phyloP scores from a whole-genome alignment of 1,140 invertebrate species.

The Augochlora pura region DNA sequence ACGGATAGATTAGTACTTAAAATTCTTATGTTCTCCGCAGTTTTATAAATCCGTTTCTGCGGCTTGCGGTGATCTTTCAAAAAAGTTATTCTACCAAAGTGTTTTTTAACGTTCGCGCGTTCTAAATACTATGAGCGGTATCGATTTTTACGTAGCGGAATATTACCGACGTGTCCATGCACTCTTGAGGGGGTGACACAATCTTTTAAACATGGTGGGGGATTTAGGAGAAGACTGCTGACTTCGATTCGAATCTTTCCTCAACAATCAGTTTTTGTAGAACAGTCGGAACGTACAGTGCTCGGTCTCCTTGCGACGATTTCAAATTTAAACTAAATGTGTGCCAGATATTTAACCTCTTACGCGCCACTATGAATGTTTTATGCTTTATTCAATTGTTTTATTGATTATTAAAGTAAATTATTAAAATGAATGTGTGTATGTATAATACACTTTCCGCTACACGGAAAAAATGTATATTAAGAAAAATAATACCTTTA shows the following conservation, averaged over 20 bases:
- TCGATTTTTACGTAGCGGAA: neutral
- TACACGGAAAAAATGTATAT: too few relatives aligned
- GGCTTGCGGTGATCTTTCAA: too few relatives aligned
- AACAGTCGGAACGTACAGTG: neutral
- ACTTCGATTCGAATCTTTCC: neutral
- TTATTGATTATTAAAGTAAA: too few relatives aligned
- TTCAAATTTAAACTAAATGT: neutral
- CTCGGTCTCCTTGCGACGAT: too few relatives aligned
- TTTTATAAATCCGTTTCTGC: too few relatives aligned
- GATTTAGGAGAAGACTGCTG: neutral
- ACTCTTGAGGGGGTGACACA: neutral
- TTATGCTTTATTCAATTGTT: too few relatives aligned
- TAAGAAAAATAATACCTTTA: too few relatives aligned
- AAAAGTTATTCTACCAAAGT: neutral
- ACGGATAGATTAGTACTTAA: conserved; percentile 28
- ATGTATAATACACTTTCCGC: too few relatives aligned
- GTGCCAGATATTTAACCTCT: too few relatives aligned
- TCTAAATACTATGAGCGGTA: neutral
- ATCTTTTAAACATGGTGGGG: neutral
- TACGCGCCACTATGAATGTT: too few relatives aligned
- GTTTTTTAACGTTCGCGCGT: neutral
- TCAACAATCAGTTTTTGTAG: neutral
- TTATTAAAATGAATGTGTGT: too few relatives aligned
- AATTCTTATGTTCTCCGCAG: neutral
- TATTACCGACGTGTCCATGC: neutral